Base-by-base conservation (phyloP, 2,113 vertebrate species). In the Neogale vison region DNA sequence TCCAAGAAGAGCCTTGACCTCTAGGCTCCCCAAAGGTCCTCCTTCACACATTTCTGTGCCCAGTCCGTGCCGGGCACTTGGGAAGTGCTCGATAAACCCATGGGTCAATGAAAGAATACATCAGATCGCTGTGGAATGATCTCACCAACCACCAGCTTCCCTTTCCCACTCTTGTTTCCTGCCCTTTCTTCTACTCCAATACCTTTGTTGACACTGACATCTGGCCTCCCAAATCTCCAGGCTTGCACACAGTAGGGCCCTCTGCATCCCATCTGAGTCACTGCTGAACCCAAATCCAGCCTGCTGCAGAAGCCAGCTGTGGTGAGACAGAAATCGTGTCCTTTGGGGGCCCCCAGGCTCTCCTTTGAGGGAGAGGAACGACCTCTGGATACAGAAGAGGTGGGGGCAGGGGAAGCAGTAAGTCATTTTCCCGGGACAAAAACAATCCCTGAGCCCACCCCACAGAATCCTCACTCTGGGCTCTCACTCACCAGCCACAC, bases 151-250 rank as follows among this genome's bases (percentile, higher is more conserved):
- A 20, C 80, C 7, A 31, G 61, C 42, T 88, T 95, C 80, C 50
- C 81, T 84, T 50, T 88, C 90, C 67, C 59, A 47, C 69, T 72
- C 87, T 83, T 36, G n/a, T 65, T 65, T 74, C 86, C 76, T 85
- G 69, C 93, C 93, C 65, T 31, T 96, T 96, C 93, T 90, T 26
- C 65, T 77, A 93, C 39, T 47, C 63, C 55, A 13, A 63, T 24
- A 83, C 85, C 77, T 95, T 63, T 79, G 81, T n/a, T 90, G 77
- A 88, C 63, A 18, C 9, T 71, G 71, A 85, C 57, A 72, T 81
- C 36, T 77, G 90, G 90, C 80, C 61, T 96, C 88, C 69, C 76
- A 95, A 88, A 79, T 93, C 93, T 96, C 97, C 92, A 97, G 96
- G 84, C 84, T 94, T 10, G 7, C 50, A 85, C 31, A 47, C 92